Evolutionary conservation across 1,140 invertebrate genomes (phyloP).

Genomic region (Pseudomyrmex sp.): DNA sequence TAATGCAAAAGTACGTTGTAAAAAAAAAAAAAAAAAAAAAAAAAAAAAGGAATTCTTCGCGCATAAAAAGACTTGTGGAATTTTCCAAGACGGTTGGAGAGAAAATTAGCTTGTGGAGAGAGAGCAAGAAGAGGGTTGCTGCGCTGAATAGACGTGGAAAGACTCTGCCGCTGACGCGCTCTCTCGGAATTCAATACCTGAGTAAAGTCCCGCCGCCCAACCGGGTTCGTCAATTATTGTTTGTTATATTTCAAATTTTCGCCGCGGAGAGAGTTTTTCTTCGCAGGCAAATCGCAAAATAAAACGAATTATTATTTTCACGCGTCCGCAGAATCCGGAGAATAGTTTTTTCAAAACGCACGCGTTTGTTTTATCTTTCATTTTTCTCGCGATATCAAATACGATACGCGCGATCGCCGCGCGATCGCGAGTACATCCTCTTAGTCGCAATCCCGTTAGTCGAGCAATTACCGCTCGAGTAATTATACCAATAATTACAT

Average conservation of each 20-base stretch:
- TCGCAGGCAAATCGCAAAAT: not conserved
- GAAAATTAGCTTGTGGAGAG: conserved; percentile 30
- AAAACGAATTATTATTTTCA: too few species aligned
- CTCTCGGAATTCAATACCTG: not conserved
- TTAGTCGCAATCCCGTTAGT: conserved; percentile 44
- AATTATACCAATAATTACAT: conserved; percentile 20
- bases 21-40: not conserved
- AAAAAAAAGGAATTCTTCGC: not conserved
- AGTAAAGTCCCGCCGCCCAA: not conserved
- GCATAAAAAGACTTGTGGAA: conserved; percentile 55
- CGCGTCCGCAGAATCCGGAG: too few species aligned
- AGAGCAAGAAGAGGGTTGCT: not conserved
- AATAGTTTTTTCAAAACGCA: too few species aligned
- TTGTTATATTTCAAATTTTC: too few species aligned
- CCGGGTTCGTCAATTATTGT: conserved; percentile 30
- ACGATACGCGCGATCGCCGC: not conserved
- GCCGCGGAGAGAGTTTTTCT: not conserved
- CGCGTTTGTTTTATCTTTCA: not conserved
- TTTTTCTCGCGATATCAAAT: not conserved
- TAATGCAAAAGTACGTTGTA: not conserved
- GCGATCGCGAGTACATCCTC: conserved; percentile 1
- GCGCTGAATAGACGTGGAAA: not conserved
- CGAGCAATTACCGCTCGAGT: not conserved
- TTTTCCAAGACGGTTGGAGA: conserved; percentile 51
- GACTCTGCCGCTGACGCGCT: not conserved